Base-by-base conservation (phyloP, 2,113 vertebrate species). In the Peromyscus californicus region DNA sequence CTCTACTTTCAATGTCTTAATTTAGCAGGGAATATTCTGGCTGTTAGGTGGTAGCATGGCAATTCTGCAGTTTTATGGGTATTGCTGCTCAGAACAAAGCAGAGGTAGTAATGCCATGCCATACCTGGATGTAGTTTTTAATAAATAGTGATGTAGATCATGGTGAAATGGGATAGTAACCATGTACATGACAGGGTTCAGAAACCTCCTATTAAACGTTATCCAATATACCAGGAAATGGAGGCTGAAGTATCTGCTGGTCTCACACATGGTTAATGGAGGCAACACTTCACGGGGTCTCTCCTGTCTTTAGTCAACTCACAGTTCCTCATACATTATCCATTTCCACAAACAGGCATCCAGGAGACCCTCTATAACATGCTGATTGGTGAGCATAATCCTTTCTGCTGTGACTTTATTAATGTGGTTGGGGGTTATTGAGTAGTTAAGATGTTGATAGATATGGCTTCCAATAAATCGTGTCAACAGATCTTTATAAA, bases 401-500 rank as follows among this genome's bases (percentile, higher is more conserved):
- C 83, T 98, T 98, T 97, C 97, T 95, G 88, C 97, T 97, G 92
- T 86, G 85, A 97, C 97, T 98, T 97, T 98, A 98, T 98, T 98
- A 54, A 54, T 54, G 12, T 54, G 54, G 54, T 91, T 97, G 86
- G 94, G 90, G 90, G 95, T 96, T 97, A 93, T 61, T 72, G 96
- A 98, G 93, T 78, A 93, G 78, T 97, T 0, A 70, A 98, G 97
- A 98, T 98, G 92, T 96, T 98, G 98, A 98, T 96, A 93, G 94
- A 91, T 93, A 92, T 12, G 22, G 88, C 95, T 97, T 89, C 84
- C 97, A 97, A 97, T 98, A 98, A 98, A 97, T 98, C 86, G 97
- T 95, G 75, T 91, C 97, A 98, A 96, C 96, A 97, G 96, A 93
- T 95, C 95, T 98, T 91, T 97, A 75, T 89, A 94, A 97, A 97